Conservation (phyloP, 2,797 vertebrate genomes). For the Oryzias dopingdopingensis region DNA sequence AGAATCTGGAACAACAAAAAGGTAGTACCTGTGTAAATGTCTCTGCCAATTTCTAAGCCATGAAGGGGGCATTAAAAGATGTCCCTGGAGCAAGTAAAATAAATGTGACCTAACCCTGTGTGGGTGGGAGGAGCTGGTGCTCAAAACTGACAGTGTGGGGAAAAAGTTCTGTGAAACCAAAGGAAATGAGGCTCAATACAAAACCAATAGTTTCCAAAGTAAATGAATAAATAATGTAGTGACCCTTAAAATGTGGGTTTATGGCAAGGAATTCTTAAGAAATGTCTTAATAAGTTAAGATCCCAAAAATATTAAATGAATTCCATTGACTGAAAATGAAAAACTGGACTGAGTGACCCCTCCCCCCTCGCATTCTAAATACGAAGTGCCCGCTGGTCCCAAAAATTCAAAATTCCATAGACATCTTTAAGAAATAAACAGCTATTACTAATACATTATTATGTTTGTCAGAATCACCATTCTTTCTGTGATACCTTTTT, state of each 20-base stretch:
- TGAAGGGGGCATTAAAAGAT: constrained; percentile 30
- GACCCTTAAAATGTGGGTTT: constrained; percentile 2
- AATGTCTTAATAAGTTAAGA: too few relatives aligned
- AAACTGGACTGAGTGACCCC: too few relatives aligned
- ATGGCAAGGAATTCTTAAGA: neutral
- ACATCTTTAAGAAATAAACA: too few relatives aligned
- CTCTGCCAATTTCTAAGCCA: constrained; percentile 50
- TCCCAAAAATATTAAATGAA: too few relatives aligned
- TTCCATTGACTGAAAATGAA: too few relatives aligned
- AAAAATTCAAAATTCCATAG: too few relatives aligned
- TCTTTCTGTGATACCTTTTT: too few relatives aligned
- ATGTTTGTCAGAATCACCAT: too few relatives aligned
- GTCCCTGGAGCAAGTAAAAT: constrained; percentile 10
- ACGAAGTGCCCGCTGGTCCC: too few relatives aligned
- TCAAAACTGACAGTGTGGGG: constrained; percentile 17
- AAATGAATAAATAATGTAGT: neutral
- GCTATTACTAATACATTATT: too few relatives aligned
- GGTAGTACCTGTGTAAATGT: constrained; percentile 49
- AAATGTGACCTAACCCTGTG: constrained; percentile 35
- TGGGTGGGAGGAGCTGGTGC: constrained; percentile 31
- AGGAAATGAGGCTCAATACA: constrained; percentile 7
- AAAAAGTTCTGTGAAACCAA: constrained; percentile 28
- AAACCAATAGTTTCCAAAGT: constrained; percentile 13
- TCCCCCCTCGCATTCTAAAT: too few relatives aligned
- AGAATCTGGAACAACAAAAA: constrained; percentile 49